Base-by-base conservation (phyloP, 1,140 invertebrate genomes). In the Aphis craccivora region DNA sequence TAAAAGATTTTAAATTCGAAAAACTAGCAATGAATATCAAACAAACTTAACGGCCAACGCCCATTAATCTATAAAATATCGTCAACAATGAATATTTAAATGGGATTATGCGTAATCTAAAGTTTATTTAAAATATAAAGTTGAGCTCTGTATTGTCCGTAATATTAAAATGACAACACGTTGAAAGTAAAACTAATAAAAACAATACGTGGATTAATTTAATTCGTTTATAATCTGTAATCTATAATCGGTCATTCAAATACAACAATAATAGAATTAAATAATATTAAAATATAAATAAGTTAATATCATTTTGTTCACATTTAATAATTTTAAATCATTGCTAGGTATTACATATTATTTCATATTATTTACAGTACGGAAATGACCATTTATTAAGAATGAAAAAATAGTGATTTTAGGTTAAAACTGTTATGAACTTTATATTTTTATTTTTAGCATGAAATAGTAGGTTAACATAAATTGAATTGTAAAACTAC, bases 61-160 rank as follows among this genome's bases (percentile, higher is more conserved):
- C 22, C 51, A 35, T 37, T 55, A 40, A 89, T 89, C 88, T 35
- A 89, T 89, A 53, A 53, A 89, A 89, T 37, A 53, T 53, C 51
- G 37, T 87, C 83, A 84, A 84, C 86, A 53, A 53, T 35, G 51
- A 48, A 89, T 89, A 55, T 55, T 55, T 89, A 55, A 89, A 89
- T 25, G 35, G 51, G 51, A 89, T 89, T 89, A 89, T 89, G 7
- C 37, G 5, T 89, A 37, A 89, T 55, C 35, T 89, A 35, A 55
- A 89, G 35, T 55, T 55, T 22, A 48, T 89, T 89, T 55, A 53
- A 53, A 89, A 55, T 89, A 89, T 55, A 40, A 53, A 37, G 20
- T 23, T 55, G 35, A 55, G 51, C 35, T 89, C 55, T 55, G 88
- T 37, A 23, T 40, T 89, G 43, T 48, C 35, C 25, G 14, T 89